Evolutionary conservation across 2,113 vertebrate species (phyloP).

Genomic region (Sorex fumeus): DNA sequence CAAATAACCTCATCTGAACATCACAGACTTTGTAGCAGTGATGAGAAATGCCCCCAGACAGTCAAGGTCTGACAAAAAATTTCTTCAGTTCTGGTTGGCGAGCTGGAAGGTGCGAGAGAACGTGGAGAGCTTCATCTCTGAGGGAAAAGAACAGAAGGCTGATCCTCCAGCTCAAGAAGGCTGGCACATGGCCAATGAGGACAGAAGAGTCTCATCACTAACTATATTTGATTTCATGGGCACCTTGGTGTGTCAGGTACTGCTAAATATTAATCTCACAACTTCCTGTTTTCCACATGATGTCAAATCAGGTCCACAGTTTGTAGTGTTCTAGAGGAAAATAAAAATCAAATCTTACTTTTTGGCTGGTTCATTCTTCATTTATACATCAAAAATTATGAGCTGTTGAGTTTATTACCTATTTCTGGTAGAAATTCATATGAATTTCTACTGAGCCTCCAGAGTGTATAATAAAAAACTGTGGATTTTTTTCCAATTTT

Average conservation of each 20-base stretch:
- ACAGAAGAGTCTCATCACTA: accelerated
- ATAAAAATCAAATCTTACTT: neutral
- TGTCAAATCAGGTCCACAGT: neutral
- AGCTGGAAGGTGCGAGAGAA: neutral
- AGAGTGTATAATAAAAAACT: neutral
- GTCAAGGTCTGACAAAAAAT: neutral
- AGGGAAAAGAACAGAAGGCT: neutral
- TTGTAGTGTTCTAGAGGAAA: neutral
- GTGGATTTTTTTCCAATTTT: neutral
- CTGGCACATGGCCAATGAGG: accelerated
- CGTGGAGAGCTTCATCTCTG: neutral
- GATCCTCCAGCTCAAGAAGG: neutral
- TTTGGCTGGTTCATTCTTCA: slow-evolving; percentile 23
- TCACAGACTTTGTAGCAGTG: neutral
- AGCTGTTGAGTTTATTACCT: neutral
- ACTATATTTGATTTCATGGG: neutral
- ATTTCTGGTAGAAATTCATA: slow-evolving; percentile 41
- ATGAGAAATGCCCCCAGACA: neutral
- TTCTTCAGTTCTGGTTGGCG: neutral
- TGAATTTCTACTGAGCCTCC: slow-evolving; percentile 24
- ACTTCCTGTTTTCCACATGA: neutral
- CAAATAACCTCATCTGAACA: neutral
- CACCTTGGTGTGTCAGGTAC: neutral
- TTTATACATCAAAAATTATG: neutral
- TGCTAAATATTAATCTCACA: neutral